Evolutionary conservation across 2,888 invertebrate species (phyloP), one percentile per base, ranked within the genome.

Genomic region (Vesta saturnalis): DNA sequence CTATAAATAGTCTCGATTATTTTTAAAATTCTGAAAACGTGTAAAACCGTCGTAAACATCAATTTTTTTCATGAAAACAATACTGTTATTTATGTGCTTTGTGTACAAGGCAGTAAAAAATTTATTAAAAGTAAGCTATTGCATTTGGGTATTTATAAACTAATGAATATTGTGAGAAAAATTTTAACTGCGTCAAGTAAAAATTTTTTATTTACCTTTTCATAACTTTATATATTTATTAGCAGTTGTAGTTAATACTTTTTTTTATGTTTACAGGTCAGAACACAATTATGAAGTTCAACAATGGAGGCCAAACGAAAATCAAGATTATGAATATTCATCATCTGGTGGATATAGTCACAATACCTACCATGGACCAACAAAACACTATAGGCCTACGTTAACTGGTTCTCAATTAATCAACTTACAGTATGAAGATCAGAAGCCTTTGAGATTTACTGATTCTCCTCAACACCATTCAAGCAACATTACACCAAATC

Each of bases 321-420:
- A 72, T 60, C 79, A 80, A 70, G 89, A 89, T 66, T 89, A 89
- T 73, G 89, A 89, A 76, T 89, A 89, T 76, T 84, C 85, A 1
- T 84, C 86, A 19, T 86, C 85, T 49, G 85, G 86, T 62, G 89
- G 88, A 0, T 92, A 90, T 82, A 89, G 90, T 46, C 94, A 95
- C 82, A 94, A 96, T 84, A 96, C 96, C 1, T 97, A 95, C 85
- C 96, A 96, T 83, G 96, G 95, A 0, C 94, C 94, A 52, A 89
- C 92, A 4, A 86, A 91, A 70, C 94, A 94, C 79, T 88, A 90
- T 77, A 87, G 94, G 5, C 89, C 91, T 2, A 86, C 89, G 68
- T 84, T 89, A 74, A 86, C 88, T 0, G 87, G 86, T 1, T 86
- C 86, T 0, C 87, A 89, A 74, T 77, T 85, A 21, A 79, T 85